Evolutionary conservation across 2,113 vertebrate genomes (phyloP).

Genomic region (Sylvilagus bachmani): DNA sequence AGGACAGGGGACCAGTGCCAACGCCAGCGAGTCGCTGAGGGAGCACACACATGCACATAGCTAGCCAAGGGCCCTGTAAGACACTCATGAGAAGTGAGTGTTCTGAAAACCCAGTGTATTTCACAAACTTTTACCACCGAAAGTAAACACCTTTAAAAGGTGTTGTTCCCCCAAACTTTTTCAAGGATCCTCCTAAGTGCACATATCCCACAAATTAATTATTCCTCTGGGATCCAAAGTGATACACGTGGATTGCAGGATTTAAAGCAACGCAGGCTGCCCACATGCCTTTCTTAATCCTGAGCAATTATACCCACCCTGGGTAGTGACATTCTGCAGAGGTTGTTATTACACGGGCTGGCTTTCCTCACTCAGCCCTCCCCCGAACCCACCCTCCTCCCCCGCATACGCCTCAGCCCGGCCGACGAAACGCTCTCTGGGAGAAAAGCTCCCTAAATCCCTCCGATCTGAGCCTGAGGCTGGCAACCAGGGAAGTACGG

Average conservation of each 20-base stretch:
- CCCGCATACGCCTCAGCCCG: background rate
- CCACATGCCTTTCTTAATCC: constrained; percentile 64
- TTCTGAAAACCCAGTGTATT: too few species aligned
- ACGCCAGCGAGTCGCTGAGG: background rate
- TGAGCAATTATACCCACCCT: constrained; percentile 57
- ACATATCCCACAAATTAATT: background rate
- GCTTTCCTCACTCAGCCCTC: constrained; percentile 26
- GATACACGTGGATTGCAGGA: background rate
- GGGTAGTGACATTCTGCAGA: constrained; percentile 50
- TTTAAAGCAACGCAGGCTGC: background rate
- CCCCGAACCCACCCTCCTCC: constrained; percentile 19
- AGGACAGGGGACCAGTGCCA: background rate
- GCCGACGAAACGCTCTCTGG: background rate
- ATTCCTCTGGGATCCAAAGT: constrained; percentile 2
- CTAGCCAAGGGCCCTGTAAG: too few species aligned
- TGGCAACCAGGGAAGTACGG: background rate
- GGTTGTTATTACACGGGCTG: background rate
- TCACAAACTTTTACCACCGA: too few species aligned
- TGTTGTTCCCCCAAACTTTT: too few species aligned
- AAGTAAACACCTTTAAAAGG: too few species aligned
- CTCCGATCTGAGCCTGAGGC: background rate
- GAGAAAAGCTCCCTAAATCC: background rate
- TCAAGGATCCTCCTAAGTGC: too few species aligned
- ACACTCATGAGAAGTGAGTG: too few species aligned
- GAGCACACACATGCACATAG: background rate